Percentiles rank a stretch among this genome's conserved stretches.
These are phyloP conservation scores for Scaptomyza reducta DNA, from an alignment of 2,888 invertebrate species.

Conservation along the genomic window DNA sequence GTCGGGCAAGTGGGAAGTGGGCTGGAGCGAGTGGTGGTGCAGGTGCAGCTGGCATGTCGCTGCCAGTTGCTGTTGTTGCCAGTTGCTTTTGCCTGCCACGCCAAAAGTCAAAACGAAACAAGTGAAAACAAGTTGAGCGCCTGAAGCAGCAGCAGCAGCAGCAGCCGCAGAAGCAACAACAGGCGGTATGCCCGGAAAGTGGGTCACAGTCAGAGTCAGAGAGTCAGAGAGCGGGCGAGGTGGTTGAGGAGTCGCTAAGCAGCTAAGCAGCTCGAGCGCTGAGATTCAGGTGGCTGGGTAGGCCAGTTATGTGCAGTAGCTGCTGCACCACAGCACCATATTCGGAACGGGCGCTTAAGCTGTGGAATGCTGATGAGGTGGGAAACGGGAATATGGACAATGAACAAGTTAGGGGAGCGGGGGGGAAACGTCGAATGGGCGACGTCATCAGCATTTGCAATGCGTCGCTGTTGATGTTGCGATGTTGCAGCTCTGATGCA, in stretches of 20 bases:
- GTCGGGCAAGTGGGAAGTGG: constrained; percentile 20
- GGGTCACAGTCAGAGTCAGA: constrained; percentile 65
- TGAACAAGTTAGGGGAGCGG: constrained; percentile 3
- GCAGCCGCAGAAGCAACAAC: constrained; percentile 3
- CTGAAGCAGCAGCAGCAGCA: constrained; percentile 28
- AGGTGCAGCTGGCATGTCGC: constrained; percentile 47
- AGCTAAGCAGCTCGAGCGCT: constrained; percentile 35
- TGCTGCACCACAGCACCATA: constrained; percentile 30
- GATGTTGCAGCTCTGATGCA: constrained; percentile 5
- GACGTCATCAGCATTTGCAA: constrained; percentile 52
- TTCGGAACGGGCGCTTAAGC: constrained; percentile 47
- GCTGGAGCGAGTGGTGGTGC: constrained; percentile 22
- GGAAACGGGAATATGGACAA: constrained; percentile 29
- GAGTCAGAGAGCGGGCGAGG: constrained; percentile 16
- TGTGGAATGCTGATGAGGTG: constrained; percentile 67
- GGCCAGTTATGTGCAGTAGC: constrained; percentile 62
- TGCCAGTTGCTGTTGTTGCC: constrained; percentile 33
- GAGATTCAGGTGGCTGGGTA: constrained; percentile 59
- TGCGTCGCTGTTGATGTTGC: constrained; percentile 23
- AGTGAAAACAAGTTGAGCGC: constrained; percentile 75
- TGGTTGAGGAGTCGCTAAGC: constrained; percentile 28
- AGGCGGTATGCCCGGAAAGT: constrained; percentile 64
- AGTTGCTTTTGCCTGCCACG: constrained; percentile 39
- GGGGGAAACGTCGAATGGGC: constrained; percentile 21
- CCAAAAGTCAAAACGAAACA: constrained; percentile 69